Conservation (phyloP, 2,888 invertebrate species). For the Frankliniella intonsa region DNA sequence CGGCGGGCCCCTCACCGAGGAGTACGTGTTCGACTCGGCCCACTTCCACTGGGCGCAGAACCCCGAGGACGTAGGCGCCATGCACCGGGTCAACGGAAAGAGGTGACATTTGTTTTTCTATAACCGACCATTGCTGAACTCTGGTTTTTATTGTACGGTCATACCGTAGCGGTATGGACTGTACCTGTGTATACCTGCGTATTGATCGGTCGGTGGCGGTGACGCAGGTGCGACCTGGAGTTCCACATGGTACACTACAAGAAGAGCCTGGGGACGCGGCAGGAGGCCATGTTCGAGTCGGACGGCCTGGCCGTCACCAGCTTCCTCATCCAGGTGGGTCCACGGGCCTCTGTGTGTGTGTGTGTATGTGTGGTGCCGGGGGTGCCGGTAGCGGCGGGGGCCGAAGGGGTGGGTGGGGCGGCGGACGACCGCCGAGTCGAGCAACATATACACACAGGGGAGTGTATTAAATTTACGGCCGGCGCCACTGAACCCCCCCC, state of each 20-base stretch:
- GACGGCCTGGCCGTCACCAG: constrained; percentile 21
- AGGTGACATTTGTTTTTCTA: too few species aligned
- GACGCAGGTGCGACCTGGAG: constrained; percentile 7
- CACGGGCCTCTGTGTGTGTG: background rate
- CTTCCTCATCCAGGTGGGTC: background rate
- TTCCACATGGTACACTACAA: constrained; percentile 19
- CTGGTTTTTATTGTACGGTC: too few species aligned
- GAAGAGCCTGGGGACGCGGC: constrained; percentile 10
- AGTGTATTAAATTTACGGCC: too few species aligned
- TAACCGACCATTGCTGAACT: too few species aligned
- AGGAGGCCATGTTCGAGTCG: constrained; percentile 9
- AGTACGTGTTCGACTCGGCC: constrained; percentile 11
- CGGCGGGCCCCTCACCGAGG: constrained; percentile 3
- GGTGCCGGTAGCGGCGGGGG: too few species aligned
- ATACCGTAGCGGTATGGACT: too few species aligned
- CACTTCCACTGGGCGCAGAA: constrained; percentile 25
- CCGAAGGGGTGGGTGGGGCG: too few species aligned
- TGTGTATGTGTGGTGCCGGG: background rate
- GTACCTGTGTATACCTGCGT: too few species aligned
- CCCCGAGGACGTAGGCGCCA: background rate
- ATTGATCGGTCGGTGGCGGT: background rate
- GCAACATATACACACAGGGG: background rate
- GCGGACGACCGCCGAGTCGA: background rate
- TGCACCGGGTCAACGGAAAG: constrained; percentile 14
- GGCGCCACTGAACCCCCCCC: too few species aligned